Evolutionary conservation across 1,140 invertebrate species (phyloP), one percentile per base, ranked within the genome.

Genomic region (Heliconius nattereri): DNA sequence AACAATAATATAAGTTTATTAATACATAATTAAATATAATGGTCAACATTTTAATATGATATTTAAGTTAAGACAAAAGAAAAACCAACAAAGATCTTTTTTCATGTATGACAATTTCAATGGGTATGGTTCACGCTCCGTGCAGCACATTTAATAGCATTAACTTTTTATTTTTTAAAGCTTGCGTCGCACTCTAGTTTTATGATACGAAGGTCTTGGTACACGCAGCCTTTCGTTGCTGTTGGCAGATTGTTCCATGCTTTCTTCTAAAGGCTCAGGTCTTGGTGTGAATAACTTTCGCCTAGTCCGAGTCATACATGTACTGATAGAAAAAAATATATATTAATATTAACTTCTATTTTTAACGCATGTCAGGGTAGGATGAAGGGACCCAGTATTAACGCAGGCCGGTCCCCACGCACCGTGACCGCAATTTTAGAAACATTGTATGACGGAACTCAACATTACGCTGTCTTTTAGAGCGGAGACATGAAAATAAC

Each of bases 201-300:
- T 85, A 77, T 92, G 91, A 82, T 93, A 94, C 11, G 90, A 92
- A 0, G 92, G 92, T 2, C 92, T 82, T 1, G 90, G 91, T 1
- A 92, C 88, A 7, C 81, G 83, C 3, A 92, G 71, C 1, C 87
- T 82, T 73, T 92, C 91, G 66, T 73, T 78, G 78, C 89, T 89
- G 76, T 89, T 88, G 0, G 84, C 88, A 2, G 80, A 71, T 8
- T 80, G 74, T 3, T 72, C 78, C 7, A 83, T n/a, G 16, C 85
- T 87, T 71, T 94, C 91, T 19, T 93, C 91, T 20, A 94, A 75
- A 0, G 91, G 87, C 78, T 94, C 92, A 0, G 88, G 87, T 8
- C 91, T 85, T 1, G 92, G 92, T 2, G 92, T 94, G 82, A 92
- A 94, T 37, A 94, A 76, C 78, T 94, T 94, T 2, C 92, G 85